Conservation (phyloP, 2,113 vertebrate species). For the Carassius auratus region DNA sequence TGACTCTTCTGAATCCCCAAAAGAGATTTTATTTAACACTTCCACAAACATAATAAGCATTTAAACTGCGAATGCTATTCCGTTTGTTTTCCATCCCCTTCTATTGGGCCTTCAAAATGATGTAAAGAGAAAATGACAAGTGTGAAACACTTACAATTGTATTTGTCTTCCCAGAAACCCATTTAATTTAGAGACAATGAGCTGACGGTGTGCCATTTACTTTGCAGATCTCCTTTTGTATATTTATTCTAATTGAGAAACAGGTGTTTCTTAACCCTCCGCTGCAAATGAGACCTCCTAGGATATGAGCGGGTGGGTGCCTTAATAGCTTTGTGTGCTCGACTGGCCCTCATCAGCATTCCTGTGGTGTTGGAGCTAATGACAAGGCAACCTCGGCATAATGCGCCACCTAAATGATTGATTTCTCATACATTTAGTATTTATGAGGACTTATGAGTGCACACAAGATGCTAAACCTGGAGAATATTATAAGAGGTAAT, state of each 20-base stretch:
- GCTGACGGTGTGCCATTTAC: conserved; percentile 37
- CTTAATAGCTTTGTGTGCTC: conserved; percentile 5
- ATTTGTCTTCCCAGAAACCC: conserved; percentile 42
- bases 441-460: conserved; percentile 62
- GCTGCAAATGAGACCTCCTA: conserved; percentile 39
- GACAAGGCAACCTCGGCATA: conserved; percentile 57
- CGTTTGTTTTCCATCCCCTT: conserved; percentile 1
- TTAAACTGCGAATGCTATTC: not conserved
- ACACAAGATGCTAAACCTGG: conserved; percentile 58
- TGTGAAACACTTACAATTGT: conserved; percentile 47
- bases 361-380: conserved; percentile 48
- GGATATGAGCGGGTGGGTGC: conserved; percentile 43
- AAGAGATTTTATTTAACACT: not conserved
- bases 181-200: conserved; percentile 39
- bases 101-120: conserved; percentile 25
- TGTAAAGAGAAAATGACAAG: conserved; percentile 47
- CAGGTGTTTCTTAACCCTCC: conserved; percentile 61
- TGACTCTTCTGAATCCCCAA: not conserved
- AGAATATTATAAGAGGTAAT: conserved; percentile 61
- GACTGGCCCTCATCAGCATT: conserved; percentile 47
- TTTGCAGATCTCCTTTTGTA: conserved; percentile 26
- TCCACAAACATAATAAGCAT: not conserved
- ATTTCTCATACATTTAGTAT: conserved; percentile 60
- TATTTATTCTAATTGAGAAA: conserved; percentile 54
- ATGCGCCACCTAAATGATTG: conserved; percentile 50